Base-by-base conservation (phyloP, 2,113 vertebrate species). In the Motacilla tschutschensis region DNA sequence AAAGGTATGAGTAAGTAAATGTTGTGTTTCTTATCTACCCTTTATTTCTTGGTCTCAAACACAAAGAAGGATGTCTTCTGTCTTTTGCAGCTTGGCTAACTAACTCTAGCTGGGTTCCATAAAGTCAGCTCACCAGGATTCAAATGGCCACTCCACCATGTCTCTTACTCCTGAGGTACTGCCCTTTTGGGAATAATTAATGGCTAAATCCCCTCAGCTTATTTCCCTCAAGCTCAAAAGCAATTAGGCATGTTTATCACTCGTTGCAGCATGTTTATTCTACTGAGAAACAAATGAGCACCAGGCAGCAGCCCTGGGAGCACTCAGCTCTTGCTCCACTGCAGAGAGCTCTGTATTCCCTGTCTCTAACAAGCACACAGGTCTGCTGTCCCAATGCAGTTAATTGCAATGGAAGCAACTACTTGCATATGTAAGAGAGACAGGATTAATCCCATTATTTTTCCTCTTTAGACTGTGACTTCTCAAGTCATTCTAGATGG, bases 381-480 rank as follows among this genome's bases (percentile, higher is more conserved):
- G 59, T n/a, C 22, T 36, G 8, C 59, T 81, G 25, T 86, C 63
- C 70, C 80, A 60, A 0, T 25, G 65, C 35, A 65, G 43, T 55
- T 88, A 65, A 81, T 35, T 70, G 77, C 51, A 62, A 17, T 38
- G 73, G 70, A 71, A 78, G 43, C 57, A 89, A 5, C 47, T 63
- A 5, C 57, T 89, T 40, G 48, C 44, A 8, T 69, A 17, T 62
- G 6, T 54, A 67, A 83, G 46, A 77, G n/a, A 22, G 62, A 51
- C 46, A 53, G 85, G 50, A 83, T 85, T 88, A 92, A 83, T 92
- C 74, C 80, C 33, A 44, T 89, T 89, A 73, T 63, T 86, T 86
- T 81, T 86, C 62, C 75, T 88, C 48, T 79, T 77, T n/a, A 71
- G 55, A 33, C 60, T 77, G 33, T 84, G 79, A 60, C 60, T 93